Conservation (phyloP, 2,888 invertebrate genomes). For the Drosophila testacea region DNA sequence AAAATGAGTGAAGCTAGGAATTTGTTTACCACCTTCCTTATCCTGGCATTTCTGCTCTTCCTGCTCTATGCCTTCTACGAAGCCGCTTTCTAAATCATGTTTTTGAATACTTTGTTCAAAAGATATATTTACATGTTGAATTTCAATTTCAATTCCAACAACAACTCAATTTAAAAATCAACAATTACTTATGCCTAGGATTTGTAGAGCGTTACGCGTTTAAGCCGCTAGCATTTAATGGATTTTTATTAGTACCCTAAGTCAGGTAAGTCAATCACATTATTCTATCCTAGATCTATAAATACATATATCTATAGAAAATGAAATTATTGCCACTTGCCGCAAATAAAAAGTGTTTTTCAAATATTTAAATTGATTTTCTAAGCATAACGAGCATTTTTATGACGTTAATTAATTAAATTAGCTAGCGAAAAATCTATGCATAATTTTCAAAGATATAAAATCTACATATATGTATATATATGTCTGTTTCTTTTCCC, state of each 20-base stretch:
- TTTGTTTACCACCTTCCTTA: conserved; percentile 90
- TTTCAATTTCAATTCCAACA: conserved; percentile 70
- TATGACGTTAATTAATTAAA: conserved; percentile 60
- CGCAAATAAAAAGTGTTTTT: conserved; percentile 5
- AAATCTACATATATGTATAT: conserved; percentile 4
- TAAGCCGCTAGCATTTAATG: conserved; percentile 82
- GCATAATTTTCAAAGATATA: conserved; percentile 15
- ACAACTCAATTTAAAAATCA: conserved; percentile 43
- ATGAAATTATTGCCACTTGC: conserved; percentile 11
- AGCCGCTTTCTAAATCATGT: conserved; percentile 84
- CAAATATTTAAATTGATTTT: conserved; percentile 16
- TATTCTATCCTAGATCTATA: background rate
- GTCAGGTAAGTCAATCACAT: conserved; percentile 65
- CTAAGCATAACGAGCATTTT: conserved; percentile 21
- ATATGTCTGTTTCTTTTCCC: background rate
- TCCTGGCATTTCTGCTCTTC: conserved; percentile 89
- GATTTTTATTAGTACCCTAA: conserved; percentile 78
- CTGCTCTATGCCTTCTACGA: conserved; percentile 90
- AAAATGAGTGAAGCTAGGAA: conserved; percentile 88
- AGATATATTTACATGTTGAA: conserved; percentile 75
- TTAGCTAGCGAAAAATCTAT: conserved; percentile 35
- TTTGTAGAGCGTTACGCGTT: conserved; percentile 67
- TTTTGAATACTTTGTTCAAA: conserved; percentile 58
- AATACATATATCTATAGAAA: background rate
- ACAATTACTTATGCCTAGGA: conserved; percentile 56